Percentiles rank a stretch among this genome's conserved stretches.
Evolutionary conservation across 2,888 invertebrate species (phyloP).

Genomic region (Acronicta aceris): DNA sequence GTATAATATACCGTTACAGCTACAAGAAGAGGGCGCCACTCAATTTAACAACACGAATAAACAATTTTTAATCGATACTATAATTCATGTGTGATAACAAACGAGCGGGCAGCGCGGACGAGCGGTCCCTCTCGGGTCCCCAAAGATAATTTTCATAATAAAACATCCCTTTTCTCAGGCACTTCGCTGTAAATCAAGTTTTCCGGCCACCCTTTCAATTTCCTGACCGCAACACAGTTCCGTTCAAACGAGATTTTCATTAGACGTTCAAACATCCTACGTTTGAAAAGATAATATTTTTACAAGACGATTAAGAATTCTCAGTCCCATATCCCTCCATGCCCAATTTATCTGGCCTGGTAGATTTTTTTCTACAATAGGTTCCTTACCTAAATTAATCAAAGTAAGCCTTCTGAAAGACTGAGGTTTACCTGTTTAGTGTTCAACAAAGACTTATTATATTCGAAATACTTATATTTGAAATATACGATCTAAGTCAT

Average conservation of each 20-base stretch:
- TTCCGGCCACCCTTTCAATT: slow-evolving; percentile 83
- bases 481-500: no score
- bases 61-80: slow-evolving; percentile 64
- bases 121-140: slow-evolving; percentile 63
- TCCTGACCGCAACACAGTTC: slow-evolving; percentile 83
- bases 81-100: slow-evolving; percentile 64
- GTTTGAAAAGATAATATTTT: slow-evolving; percentile 68
- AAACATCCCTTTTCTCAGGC: slow-evolving; percentile 83
- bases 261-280: slow-evolving; percentile 72
- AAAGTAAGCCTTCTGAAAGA: no score
- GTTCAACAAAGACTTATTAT: no score
- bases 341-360: slow-evolving; percentile 17
- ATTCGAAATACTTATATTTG: no score
- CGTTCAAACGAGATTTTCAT: slow-evolving; percentile 79
- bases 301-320: slow-evolving; percentile 63
- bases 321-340: not conserved
- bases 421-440: no score
- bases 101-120: slow-evolving; percentile 62
- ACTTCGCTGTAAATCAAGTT: slow-evolving; percentile 85
- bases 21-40: not conserved
- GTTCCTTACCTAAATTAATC: not conserved
- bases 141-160: slow-evolving; percentile 84
- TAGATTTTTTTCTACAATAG: slow-evolving; percentile 25
- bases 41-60: slow-evolving; percentile 49
- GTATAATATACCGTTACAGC: no score